Percentiles rank a stretch among this genome's conserved stretches.
Evolutionary conservation across 2,797 vertebrate genomes (phyloP).

Genomic region (Acanthurus leucopareius): DNA sequence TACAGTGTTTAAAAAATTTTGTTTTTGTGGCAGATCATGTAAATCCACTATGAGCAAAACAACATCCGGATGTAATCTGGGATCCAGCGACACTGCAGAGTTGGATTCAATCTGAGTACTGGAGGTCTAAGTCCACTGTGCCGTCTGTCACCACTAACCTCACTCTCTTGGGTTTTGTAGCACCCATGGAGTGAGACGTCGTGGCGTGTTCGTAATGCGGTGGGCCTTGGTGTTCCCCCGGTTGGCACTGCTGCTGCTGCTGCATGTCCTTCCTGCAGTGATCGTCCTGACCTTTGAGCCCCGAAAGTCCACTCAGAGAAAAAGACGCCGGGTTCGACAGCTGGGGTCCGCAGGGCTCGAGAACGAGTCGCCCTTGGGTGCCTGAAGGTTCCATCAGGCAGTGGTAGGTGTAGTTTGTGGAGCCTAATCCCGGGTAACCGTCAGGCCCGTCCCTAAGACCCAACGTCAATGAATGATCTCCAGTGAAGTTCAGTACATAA

Average conservation of each 20-base stretch:
- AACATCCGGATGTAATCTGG: constrained; percentile 16
- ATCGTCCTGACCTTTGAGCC: constrained; percentile 78
- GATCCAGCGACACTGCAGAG: neutral
- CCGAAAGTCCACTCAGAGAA: constrained; percentile 78
- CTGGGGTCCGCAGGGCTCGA: constrained; percentile 85
- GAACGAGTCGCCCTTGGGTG: constrained; percentile 87
- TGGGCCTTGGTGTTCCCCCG: constrained; percentile 76
- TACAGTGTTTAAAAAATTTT: constrained; percentile 65
- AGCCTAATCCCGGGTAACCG: constrained; percentile 79
- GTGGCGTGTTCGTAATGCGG: constrained; percentile 77
- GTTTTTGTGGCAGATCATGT: constrained; percentile 34
- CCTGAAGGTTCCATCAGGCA: constrained; percentile 90
- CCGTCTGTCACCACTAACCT: constrained; percentile 93
- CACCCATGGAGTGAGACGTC: constrained; percentile 81
- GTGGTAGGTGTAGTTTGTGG: constrained; percentile 88
- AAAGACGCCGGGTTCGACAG: constrained; percentile 76
- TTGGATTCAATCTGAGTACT: constrained; percentile 86
- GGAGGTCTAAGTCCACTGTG: constrained; percentile 92
- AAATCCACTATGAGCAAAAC: constrained; percentile 27
- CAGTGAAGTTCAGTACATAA: constrained; percentile 87
- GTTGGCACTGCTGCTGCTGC: constrained; percentile 74
- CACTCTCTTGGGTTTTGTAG: constrained; percentile 90
- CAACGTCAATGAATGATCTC: constrained; percentile 87
- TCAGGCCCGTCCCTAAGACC: constrained; percentile 84
- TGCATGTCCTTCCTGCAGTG: constrained; percentile 79